Evolutionary conservation across 1,140 invertebrate genomes (phyloP), one percentile per base, ranked within the genome.

Genomic region (Charaxes varanes): DNA sequence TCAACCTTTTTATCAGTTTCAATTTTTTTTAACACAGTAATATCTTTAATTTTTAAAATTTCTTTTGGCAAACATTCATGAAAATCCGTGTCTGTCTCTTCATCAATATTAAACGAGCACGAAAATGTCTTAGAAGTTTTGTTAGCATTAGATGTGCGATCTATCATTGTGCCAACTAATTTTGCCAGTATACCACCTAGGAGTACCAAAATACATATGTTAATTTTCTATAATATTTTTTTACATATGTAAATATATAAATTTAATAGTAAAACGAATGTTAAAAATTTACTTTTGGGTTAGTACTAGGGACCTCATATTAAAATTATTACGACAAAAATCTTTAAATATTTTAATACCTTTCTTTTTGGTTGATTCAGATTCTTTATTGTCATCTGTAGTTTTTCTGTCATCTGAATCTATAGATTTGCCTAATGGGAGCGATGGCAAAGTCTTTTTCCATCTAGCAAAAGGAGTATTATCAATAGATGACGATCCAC

Each of bases 401-500:
- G 58, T 45, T 49, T 80, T 83, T 7, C 59, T 47, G 16, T 85
- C 83, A 53, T 87, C 86, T 4, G 74, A 79, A 34, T 88, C 86
- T 18, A 84, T 81, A 38, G 79, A 86, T 65, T 87, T 89, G 14
- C 59, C 84, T 8, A 77, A 65, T 13, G 87, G 86, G 11, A 89
- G 56, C 2, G 82, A 81, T 2, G 89, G 89, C 7, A 93, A 58
- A 6, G 91, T 87, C 76, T 90, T 91, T 62, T 90, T 91, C 91
- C 91, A 92, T 55, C 88, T 87, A 0, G 83, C 63, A 62, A 90
- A 88, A 1, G 90, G 88, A 0, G 87, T 87, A 12, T 89, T 89
- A 4, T 87, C 79, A 18, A 86, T 69, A 38, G 84, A 82, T n/a
- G 83, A 73, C 41, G 88, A 80, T 36, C 86, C 84, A 48, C 81